A percentile compares a stretch with the other conserved stretches of the same genome.
Evolutionary conservation across 2,888 invertebrate species (phyloP).

Genomic region (Amaurobius ferox): DNA sequence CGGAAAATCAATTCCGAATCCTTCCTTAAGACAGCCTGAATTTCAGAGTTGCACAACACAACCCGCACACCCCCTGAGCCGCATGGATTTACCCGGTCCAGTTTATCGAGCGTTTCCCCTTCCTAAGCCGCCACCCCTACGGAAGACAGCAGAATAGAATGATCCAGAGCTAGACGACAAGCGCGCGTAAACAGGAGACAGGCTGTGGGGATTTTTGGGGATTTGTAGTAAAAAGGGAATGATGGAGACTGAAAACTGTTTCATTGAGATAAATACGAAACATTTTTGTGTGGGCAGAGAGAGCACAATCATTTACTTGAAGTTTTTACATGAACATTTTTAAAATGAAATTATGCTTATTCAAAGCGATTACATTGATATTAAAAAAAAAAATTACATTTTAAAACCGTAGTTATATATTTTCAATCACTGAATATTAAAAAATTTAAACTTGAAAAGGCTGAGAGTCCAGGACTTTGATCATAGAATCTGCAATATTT

Average conservation of each 20-base stretch:
- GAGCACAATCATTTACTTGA: no score
- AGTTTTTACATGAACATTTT: no score
- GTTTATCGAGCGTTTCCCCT: conserved; percentile 56
- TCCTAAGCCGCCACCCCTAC: background rate
- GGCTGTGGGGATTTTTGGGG: conserved; percentile 6
- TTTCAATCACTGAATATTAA: no score
- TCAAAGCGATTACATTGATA: no score
- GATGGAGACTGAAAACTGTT: background rate
- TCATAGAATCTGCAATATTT: no score
- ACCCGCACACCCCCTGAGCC: background rate
- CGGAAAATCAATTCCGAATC: conserved; percentile 1
- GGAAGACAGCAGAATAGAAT: background rate
- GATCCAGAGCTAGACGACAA: background rate
- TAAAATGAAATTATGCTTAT: no score
- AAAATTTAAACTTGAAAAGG: no score
- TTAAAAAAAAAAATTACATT: no score
- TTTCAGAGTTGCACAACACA: background rate
- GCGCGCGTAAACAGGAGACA: background rate
- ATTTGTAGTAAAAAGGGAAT: conserved; percentile 12
- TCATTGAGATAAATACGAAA: background rate
- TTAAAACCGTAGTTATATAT: no score
- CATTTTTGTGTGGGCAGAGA: background rate
- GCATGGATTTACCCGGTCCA: conserved; percentile 35
- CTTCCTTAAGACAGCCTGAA: background rate
- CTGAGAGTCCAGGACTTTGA: no score